Evolutionary conservation across 2,113 vertebrate species (phyloP).

Genomic region (Condylura cristata): DNA sequence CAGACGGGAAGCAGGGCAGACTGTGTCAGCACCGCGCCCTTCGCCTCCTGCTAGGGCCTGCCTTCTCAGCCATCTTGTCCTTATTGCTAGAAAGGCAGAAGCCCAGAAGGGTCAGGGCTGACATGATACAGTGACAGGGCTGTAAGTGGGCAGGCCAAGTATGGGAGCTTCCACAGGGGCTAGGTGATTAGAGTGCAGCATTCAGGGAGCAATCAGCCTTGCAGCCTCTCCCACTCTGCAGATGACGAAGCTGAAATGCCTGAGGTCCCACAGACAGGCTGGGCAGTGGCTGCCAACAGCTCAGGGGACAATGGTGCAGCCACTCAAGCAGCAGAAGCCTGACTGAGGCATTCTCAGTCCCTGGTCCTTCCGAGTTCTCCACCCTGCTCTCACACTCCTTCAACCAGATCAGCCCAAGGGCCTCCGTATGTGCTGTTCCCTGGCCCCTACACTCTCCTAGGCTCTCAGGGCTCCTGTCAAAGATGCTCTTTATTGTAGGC

Average conservation of each 20-base stretch:
- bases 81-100: background rate
- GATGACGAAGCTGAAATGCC: background rate
- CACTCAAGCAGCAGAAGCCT: background rate
- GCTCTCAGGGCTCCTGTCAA: background rate
- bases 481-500: no score
- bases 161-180: no score
- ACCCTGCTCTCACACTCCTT: no score
- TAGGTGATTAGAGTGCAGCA: background rate
- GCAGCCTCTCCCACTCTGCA: background rate
- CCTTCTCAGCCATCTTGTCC: no score
- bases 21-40: background rate
- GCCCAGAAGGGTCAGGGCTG: background rate
- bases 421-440: background rate
- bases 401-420: background rate
- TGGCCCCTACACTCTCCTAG: background rate
- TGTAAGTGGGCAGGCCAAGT: background rate
- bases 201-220: background rate
- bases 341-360: background rate
- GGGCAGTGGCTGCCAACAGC: background rate
- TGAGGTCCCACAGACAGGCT: background rate
- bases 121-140: background rate
- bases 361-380: no score
- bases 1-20: background rate
- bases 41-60: no score
- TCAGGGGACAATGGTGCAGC: background rate